Base-by-base conservation (phyloP, 2,113 vertebrate species). In the Otis tarda region DNA sequence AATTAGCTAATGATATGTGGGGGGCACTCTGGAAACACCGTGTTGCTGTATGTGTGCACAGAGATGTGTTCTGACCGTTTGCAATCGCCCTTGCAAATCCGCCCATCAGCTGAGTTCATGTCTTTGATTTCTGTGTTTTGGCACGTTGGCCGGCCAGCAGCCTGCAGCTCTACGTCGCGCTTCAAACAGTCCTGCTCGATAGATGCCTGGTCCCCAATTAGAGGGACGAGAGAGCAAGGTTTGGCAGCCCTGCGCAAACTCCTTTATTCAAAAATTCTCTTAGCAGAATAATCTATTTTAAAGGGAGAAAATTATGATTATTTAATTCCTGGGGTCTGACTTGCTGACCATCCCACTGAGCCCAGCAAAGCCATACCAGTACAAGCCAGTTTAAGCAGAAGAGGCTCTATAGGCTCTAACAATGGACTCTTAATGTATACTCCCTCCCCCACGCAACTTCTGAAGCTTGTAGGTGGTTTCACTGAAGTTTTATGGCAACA, bases 401-500 rank as follows among this genome's bases (percentile, higher is more conserved):
- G 33, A 55, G 17, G 7, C 15, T 83, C 79, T 80, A 12, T 4
- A 53, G 41, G 30, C 52, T 90, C 55, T 53, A 86, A 67, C 81
- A 91, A 73, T 61, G 45, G 47, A 49, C 53, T 83, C 39, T 47
- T 9, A 50, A 68, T 0, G 1, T 50, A n/a, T 9, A 41, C 8
- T 12, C 50, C 68, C 41, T 78, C 88, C 85, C 9, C 19, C 83
- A 24, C 0, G 0, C 64, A 57, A 37, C 73, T 92, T 95, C 80
- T 89, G 86, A 94, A 81, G 88, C 70, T 82, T 30, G 9, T 89
- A 92, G 80, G 57, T 87, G 65, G 82, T 89, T 94, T 89, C 86
- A 75, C 76, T 59, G 53, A 89, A 59, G 53, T 93, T 96, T 96
- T 95, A 94, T 92, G 94, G 73, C 90, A 82, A 84, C 92, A 92